Conservation (phyloP, 2,797 vertebrate species). For the Dicrostonyx torquatus region DNA sequence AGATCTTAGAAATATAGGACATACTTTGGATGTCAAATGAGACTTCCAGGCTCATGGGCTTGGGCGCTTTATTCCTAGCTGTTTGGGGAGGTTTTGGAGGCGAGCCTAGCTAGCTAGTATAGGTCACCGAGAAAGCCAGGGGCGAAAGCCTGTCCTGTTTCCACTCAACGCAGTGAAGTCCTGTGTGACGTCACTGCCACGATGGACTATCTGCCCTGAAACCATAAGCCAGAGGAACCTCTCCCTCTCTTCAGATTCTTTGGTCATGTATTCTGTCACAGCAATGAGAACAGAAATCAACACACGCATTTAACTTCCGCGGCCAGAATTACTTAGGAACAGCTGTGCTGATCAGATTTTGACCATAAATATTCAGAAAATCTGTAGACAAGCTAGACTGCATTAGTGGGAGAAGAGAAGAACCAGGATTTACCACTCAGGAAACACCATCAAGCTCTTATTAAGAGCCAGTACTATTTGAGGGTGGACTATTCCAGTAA, state of each 20-base stretch:
- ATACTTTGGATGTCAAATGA: neutral
- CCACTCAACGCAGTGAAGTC: neutral
- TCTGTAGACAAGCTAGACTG: neutral
- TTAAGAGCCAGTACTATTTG: neutral
- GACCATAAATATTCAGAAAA: neutral
- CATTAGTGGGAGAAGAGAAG: neutral
- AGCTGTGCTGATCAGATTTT: neutral
- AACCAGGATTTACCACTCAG: neutral
- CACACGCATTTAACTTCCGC: neutral
- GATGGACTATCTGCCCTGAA: neutral
- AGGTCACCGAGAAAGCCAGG: neutral
- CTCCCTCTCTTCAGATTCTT: neutral
- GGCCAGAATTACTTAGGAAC: neutral
- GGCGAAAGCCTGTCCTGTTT: neutral
- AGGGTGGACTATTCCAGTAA: neutral
- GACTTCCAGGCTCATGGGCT: neutral
- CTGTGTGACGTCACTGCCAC: fast-evolving
- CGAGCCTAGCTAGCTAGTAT: neutral
- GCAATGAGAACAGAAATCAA: neutral
- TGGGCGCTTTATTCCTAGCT: neutral
- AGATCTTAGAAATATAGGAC: neutral
- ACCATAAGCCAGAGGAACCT: neutral
- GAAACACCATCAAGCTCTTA: neutral
- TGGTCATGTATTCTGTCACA: too few species aligned
- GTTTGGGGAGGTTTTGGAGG: neutral